Evolutionary conservation across 2,113 vertebrate genomes (phyloP), one percentile per base, ranked within the genome.

Genomic region (Istiophorus platypterus): DNA sequence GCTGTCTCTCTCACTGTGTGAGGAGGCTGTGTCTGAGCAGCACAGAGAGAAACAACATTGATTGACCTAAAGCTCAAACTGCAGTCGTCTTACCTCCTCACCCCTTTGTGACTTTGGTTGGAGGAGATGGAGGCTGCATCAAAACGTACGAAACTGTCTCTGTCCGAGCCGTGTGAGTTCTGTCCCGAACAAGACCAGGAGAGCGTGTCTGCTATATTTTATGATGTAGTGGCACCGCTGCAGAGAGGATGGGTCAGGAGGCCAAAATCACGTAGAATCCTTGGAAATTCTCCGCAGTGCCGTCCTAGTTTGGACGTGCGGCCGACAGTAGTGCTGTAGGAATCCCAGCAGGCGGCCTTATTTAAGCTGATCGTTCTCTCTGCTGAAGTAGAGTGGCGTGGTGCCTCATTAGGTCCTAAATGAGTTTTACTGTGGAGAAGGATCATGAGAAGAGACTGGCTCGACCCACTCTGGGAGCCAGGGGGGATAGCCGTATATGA

Each of bases 331-430:
- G 64, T 66, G 67, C 27, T 86, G 58, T 75, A 81, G 80, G 69
- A 84, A 81, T 88, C 79, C 72, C 63, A 57, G 45, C 81, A 72
- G 62, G 39, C 31, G 17, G 58, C 70, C 49, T 34, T 76, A 34
- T 78, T 85, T 59, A 59, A 57, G 37, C 78, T 69, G 56, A 67
- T 82, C 84, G 80, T 81, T 89, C 29, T 24, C 65, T 76, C 68
- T 62, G 83, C 69, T 76, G 72, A 83, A 86, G 86, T 54, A 79
- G 84, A 82, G 81, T 56, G 85, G 56, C 22, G 12, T 72, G 80
- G 86, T 77, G 85, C 84, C 84, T 93, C 85, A 87, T 93, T 90
- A 91, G 72, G 67, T 62, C 63, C 52, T 86, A 67, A 88, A 86
- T 27, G 2, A 70, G 67, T 88, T 84, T 88, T 41, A 42, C 72